Evolutionary conservation across 2,113 vertebrate species (phyloP), one percentile per base, ranked within the genome.

Genomic region (Callithrix jacchus): DNA sequence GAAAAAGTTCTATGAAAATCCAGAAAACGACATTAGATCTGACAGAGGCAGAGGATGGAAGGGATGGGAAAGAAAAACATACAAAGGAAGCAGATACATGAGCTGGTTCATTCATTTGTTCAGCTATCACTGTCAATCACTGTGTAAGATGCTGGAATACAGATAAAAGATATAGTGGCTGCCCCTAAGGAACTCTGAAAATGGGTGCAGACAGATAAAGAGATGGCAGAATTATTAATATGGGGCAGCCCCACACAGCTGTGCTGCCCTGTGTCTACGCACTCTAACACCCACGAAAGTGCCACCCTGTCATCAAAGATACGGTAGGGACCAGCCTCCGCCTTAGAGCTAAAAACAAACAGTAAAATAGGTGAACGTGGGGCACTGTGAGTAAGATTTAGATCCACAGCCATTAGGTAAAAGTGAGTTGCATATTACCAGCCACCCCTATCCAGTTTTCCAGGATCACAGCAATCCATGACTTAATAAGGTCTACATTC

Each of bases 1-100:
- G 20, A 95, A 86, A n/a, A 79, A 18, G 27, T 45, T 58, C 82
- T 79, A n/a, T 30, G 77, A 70, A 93, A 96, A 95, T 40, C 49
- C 70, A 80, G 45, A 95, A 77, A 52, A 96, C 93, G 40, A 92
- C 58, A 85, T 35, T 35, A 52, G 40, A 45, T 86, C 77, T 86
- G 83, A 91, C 10, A 64, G 32, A 93, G 11, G 58, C 30, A 85
- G 68, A 35, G 23, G 52, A 32, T 54, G 17, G 68, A 61, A 16
- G 1, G 4, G 13, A 32, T 76, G 5, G 16, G 42, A 49, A 93
- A n/a, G 23, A 77, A 61, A 73, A 92, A 49, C 4, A 18, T 0
- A 73, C 0, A 56, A 13, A 92, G 42, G 91, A 92, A 71, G 52
- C 77, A 49, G 88, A 94, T 10, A 61, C 7, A 6, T 8, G 21